These are phyloP conservation scores for Sarcophaga peregrina DNA, from an alignment of 1,140 invertebrate species.

Conservation along the genomic window DNA sequence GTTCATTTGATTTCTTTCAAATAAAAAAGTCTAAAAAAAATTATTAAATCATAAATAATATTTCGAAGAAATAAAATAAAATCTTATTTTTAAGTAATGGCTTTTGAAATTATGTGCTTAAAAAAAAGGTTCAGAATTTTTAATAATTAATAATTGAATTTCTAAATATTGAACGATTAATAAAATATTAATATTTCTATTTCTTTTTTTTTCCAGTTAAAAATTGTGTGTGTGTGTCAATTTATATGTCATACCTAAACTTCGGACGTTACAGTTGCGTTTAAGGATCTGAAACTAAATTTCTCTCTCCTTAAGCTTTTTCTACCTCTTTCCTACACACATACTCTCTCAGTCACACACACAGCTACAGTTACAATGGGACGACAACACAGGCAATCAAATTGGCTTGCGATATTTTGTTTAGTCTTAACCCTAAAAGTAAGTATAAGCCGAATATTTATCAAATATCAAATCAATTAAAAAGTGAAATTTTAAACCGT, in stretches of 20 bases:
- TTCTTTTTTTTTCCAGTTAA: slow-evolving; percentile 20
- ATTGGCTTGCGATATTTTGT: slow-evolving; percentile 36
- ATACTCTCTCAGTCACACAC: neutral
- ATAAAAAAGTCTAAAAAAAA: slow-evolving; percentile 6
- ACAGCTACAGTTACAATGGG: neutral
- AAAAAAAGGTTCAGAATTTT: slow-evolving; percentile 9
- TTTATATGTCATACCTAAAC: neutral
- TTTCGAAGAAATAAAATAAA: neutral
- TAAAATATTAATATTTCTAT: slow-evolving; percentile 3
- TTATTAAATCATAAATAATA: neutral
- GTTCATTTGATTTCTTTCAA: neutral
- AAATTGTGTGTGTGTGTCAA: slow-evolving; percentile 14
- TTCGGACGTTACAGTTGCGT: slow-evolving; percentile 28
- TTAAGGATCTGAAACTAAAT: slow-evolving; percentile 29
- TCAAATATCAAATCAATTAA: slow-evolving; percentile 17
- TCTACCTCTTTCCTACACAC: no score
- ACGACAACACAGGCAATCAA: slow-evolving; percentile 33
- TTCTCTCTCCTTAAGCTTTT: neutral
- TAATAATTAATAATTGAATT: neutral
- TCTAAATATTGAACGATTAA: neutral
- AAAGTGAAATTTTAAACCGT: slow-evolving; percentile 26
- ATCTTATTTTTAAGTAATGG: neutral
- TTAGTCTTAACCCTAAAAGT: slow-evolving; percentile 37
- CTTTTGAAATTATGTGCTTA: neutral
- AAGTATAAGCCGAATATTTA: neutral